Conservation (phyloP, 2,888 invertebrate genomes). For the Netelia fuscicornis region DNA sequence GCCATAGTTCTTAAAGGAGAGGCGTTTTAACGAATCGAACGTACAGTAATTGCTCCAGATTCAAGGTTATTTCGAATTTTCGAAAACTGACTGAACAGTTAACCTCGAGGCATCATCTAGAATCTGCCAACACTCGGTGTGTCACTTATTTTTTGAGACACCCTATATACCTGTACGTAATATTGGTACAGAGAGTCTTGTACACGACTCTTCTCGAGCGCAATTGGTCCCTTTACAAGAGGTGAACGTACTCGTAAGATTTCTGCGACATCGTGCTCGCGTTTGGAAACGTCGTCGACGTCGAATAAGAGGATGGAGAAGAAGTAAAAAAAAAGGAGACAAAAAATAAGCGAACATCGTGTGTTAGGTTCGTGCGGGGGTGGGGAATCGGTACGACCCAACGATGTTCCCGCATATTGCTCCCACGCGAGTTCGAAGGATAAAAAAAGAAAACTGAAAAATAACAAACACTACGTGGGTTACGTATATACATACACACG, state of each 20-base stretch:
- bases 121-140: too few species aligned
- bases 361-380: neutral
- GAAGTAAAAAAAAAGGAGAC: neutral
- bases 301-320: constrained; percentile 40
- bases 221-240: constrained; percentile 71
- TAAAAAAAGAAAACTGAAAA: constrained; percentile 46
- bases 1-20: too few species aligned
- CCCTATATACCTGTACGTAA: constrained; percentile 20
- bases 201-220: constrained; percentile 58
- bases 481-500: constrained; percentile 12
- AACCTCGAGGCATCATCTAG: too few species aligned
- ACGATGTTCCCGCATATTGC: constrained; percentile 19
- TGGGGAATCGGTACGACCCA: constrained; percentile 4
- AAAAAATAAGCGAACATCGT: constrained; percentile 19
- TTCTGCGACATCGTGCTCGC: constrained; percentile 71
- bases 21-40: too few species aligned
- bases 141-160: constrained; percentile 9
- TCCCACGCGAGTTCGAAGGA: constrained; percentile 47
- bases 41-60: too few species aligned
- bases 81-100: too few species aligned
- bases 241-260: constrained; percentile 79
- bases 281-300: constrained; percentile 63
- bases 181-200: constrained; percentile 46
- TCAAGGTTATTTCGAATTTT: too few species aligned
- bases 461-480: constrained; percentile 21